These are phyloP conservation scores for Polypterus senegalus DNA, from an alignment of 2,113 vertebrate genomes.

Conservation along the genomic window DNA sequence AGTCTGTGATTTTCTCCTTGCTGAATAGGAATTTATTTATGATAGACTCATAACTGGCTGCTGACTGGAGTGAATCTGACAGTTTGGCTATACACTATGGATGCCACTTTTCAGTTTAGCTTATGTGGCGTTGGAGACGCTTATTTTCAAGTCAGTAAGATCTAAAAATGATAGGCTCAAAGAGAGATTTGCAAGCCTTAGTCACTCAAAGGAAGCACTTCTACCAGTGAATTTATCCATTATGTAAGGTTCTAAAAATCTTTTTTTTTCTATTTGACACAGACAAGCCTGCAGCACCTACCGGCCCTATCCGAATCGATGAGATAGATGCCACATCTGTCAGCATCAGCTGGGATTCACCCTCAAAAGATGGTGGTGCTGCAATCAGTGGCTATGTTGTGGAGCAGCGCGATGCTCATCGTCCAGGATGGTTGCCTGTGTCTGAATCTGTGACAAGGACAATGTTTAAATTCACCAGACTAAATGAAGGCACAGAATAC, in stretches of 20 bases:
- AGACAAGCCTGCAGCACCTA: constrained; percentile 89
- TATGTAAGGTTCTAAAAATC: background rate
- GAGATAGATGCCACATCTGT: constrained; percentile 80
- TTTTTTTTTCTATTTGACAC: constrained; percentile 10
- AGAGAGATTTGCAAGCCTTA: too few species aligned
- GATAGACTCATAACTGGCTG: too few species aligned
- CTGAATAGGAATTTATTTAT: too few species aligned
- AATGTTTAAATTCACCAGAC: constrained; percentile 74
- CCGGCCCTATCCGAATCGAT: constrained; percentile 74
- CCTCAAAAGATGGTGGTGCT: constrained; percentile 80
- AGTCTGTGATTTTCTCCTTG: too few species aligned
- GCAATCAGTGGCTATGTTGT: constrained; percentile 79
- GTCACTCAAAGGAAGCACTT: too few species aligned
- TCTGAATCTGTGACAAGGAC: constrained; percentile 83
- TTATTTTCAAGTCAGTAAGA: too few species aligned
- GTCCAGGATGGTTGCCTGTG: constrained; percentile 89
- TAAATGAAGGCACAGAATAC: constrained; percentile 85
- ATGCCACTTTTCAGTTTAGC: too few species aligned
- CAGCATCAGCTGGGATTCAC: constrained; percentile 81
- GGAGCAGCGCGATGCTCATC: constrained; percentile 91
- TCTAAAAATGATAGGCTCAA: too few species aligned
- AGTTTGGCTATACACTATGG: too few species aligned
- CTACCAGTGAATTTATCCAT: background rate
- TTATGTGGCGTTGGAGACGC: too few species aligned
- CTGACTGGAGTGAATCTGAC: too few species aligned